Evolutionary conservation across 2,113 vertebrate species (phyloP).

Genomic region (Hippocampus comes): DNA sequence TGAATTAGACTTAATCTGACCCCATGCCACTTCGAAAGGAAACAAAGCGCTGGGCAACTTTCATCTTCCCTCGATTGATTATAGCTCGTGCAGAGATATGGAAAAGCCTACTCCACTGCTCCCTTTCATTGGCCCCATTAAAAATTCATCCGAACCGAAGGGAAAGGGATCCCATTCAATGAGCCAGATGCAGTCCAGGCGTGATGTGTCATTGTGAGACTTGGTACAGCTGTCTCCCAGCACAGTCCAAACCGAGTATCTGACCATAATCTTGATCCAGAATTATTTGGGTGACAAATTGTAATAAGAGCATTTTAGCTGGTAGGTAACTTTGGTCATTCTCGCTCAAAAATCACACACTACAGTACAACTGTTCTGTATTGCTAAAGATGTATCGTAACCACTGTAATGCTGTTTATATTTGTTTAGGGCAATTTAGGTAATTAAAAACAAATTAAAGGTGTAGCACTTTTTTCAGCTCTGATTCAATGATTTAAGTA

Average conservation of each 20-base stretch:
- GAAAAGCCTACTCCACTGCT: constrained; percentile 70
- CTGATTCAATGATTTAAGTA: background rate
- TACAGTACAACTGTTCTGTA: background rate
- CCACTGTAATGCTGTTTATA: background rate
- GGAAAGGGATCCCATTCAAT: constrained; percentile 59
- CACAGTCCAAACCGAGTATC: constrained; percentile 11
- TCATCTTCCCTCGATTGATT: constrained; percentile 73
- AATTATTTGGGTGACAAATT: background rate
- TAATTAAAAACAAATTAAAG: background rate
- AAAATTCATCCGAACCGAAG: constrained; percentile 70
- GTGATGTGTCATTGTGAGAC: constrained; percentile 32
- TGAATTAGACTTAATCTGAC: constrained; percentile 71
- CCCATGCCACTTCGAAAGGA: constrained; percentile 65
- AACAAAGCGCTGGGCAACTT: constrained; percentile 58
- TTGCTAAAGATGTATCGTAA: background rate
- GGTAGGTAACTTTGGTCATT: background rate
- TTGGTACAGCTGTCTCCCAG: constrained; percentile 45
- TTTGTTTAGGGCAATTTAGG: background rate
- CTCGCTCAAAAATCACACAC: background rate
- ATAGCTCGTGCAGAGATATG: constrained; percentile 66
- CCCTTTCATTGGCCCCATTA: constrained; percentile 73
- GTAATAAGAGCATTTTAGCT: background rate
- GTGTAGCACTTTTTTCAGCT: background rate
- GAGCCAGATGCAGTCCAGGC: constrained; percentile 40
- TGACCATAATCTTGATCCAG: background rate